Evolutionary conservation across 2,113 vertebrate genomes (phyloP), one percentile per base, ranked within the genome.

Genomic region (Ibidorhyncha struthersii): DNA sequence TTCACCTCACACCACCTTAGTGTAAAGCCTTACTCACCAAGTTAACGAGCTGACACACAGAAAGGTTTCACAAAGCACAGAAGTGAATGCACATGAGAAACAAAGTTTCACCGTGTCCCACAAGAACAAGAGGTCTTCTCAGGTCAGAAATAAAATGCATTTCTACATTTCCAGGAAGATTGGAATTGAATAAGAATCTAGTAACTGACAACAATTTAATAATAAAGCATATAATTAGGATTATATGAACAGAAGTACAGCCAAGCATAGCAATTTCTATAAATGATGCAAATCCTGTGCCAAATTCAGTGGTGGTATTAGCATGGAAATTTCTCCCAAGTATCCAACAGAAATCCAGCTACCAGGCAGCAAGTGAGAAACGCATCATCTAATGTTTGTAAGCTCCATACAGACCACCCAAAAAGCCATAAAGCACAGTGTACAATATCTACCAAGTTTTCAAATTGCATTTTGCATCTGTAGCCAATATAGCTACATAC

Each of bases 141-240:
- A 69, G 81, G 88, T 90, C 71, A 95, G 74, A 86, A 91, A 22
- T 73, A 82, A 94, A 91, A 78, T 7, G 20, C n/a, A 30, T 56
- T 92, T 76, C 74, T 83, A 70, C 22, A 40, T 77, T 95, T 90
- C 82, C 88, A 50, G 41, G 59, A 96, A 96, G 38, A 86, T 45
- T 18, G 3, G 36, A 91, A 92, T 70, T 66, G 67, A 96, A 7
- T 80, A 77, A 96, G 50, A 84, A 73, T 30, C 52, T 82, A 83
- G 59, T 84, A 94, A 93, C 67, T 90, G 88, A 73, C 89, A 96
- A 76, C 38, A 77, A 86, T 80, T 92, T 94, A 61, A 89, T 77
- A 90, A 96, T 80, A 92, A 96, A 96, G 63, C 85, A 82, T 69
- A 59, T 79, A 96, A 96, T 80, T 90, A 61, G 65, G 86, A 86